Evolutionary conservation across 1,140 invertebrate species (phyloP), one percentile per base, ranked within the genome.

Genomic region (Choristoneura fumiferana): DNA sequence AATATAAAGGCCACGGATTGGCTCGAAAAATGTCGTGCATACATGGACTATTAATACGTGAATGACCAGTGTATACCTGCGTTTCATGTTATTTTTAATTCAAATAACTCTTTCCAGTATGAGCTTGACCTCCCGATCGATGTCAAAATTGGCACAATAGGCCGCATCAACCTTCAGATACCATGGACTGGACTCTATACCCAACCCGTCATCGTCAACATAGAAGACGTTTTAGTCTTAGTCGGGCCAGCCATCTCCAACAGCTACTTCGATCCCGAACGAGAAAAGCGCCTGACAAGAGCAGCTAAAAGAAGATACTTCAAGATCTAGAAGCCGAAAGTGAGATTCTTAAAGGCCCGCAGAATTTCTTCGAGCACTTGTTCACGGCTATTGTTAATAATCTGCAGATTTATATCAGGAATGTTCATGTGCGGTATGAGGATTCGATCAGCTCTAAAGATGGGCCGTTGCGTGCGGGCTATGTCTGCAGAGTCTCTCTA

Each of bases 381-480:
- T 89, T 94, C 40, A 93, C 94, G 12, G 95, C 94, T 12, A 92
- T 96, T 8, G 90, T 96, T 56, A 96, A 95, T 79, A 96, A 95
- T 81, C 89, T 97, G 38, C 95, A 96, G 89, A 92, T 97, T 29
- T 95, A 92, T 59, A 90, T 96, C 9, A 92, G 93, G 49, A 95
- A 96, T 79, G 91, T 97, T 53, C 95, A 97, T 81, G 91, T 97
- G 49, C 91, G 96, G 69, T 97, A 96, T 70, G 95, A 96, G 78
- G 95, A 96, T 78, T 92, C 91, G 12, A 87, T 94, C 61, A 92
- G 92, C 49, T 93, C 92, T 53, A 92, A 91, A 29, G 91, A 92
- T 58, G 91, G 91, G 37, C 92, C 94, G 6, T 90, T 96, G 92
- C 95, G 0, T 94, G 93, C 81, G 95, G 95, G 10, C 71, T 96